A percentile compares a stretch with the other conserved stretches of the same genome.
Conservation (phyloP, 1,140 invertebrate genomes). For the Trialeurodes vaporariorum region DNA sequence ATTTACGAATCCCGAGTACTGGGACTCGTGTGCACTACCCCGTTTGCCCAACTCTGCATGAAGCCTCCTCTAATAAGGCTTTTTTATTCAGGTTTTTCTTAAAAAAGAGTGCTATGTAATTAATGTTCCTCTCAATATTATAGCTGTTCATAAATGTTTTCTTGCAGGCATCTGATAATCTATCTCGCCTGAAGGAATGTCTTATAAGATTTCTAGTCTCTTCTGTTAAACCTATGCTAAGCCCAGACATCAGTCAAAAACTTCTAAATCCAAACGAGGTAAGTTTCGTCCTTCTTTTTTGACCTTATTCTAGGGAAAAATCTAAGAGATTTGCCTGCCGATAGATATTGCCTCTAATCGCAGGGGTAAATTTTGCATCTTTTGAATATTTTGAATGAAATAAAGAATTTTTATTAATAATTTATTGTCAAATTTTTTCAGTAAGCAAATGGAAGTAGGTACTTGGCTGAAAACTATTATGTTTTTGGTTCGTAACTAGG, state of each 20-base stretch:
- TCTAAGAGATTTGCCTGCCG: too few species aligned
- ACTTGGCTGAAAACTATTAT: too few species aligned
- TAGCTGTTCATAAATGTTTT: too few species aligned
- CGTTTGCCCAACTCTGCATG: not conserved
- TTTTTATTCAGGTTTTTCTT: not conserved
- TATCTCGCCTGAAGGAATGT: constrained; percentile 19
- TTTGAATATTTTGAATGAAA: not conserved
- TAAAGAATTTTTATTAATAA: not conserved
- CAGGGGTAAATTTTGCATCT: not conserved
- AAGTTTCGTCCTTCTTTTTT: constrained; percentile 9
- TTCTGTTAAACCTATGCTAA: constrained; percentile 11
- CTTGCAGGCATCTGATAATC: constrained; percentile 18
- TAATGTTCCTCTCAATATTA: too few species aligned
- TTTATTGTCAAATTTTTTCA: not conserved
- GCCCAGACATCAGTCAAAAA: not conserved
- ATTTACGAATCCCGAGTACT: too few species aligned
- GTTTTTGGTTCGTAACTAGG: too few species aligned
- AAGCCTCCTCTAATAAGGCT: not conserved
- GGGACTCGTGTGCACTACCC: not conserved
- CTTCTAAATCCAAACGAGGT: constrained; percentile 26
- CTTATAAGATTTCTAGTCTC: constrained; percentile 19
- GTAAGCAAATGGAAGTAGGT: not conserved
- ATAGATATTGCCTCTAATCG: too few species aligned
- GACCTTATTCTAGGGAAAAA: too few species aligned
- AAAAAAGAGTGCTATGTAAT: too few species aligned